Evolutionary conservation across 1,140 invertebrate species (phyloP).

Genomic region (Musca vetustissima): DNA sequence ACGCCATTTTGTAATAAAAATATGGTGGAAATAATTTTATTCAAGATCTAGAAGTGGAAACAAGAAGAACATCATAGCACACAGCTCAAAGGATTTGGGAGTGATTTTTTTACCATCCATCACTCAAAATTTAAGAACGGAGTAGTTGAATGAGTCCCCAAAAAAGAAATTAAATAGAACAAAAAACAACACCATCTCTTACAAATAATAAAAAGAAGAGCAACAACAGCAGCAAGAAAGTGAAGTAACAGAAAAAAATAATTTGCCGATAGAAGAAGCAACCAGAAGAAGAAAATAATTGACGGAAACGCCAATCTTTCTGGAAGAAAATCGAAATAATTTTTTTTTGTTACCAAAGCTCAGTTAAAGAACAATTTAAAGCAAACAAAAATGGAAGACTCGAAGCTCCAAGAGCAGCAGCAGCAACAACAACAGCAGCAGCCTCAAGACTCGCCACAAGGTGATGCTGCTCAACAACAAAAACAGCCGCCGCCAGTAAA

Average conservation of each 20-base stretch:
- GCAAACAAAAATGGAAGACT: conserved; percentile 48
- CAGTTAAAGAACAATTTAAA: conserved; percentile 22
- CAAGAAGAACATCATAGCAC: conserved; percentile 29
- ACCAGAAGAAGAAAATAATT: background rate
- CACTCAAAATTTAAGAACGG: conserved; percentile 54
- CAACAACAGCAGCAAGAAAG: conserved; percentile 32
- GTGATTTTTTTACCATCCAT: conserved; percentile 53
- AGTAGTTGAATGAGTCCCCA: conserved; percentile 54
- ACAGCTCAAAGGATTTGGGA: conserved; percentile 41
- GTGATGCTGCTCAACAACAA: conserved; percentile 42
- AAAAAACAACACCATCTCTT: conserved; percentile 32
- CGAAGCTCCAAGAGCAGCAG: conserved; percentile 45
- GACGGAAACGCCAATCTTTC: background rate
- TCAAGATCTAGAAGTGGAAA: conserved; percentile 29
- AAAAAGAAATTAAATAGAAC: no score
- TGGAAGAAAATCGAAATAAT: conserved; percentile 2
- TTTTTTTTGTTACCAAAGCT: conserved; percentile 9
- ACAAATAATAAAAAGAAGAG: conserved; percentile 40
- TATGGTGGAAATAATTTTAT: conserved; percentile 14
- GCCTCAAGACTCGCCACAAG: conserved; percentile 35
- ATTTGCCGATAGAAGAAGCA: background rate
- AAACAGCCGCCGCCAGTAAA: conserved; percentile 50
- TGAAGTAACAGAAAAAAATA: conserved; percentile 24
- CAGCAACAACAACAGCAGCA: conserved; percentile 38
- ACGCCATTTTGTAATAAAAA: no score